Conservation (phyloP, 2,113 vertebrate species). For the Gnathonemus echidnorhynchus region DNA sequence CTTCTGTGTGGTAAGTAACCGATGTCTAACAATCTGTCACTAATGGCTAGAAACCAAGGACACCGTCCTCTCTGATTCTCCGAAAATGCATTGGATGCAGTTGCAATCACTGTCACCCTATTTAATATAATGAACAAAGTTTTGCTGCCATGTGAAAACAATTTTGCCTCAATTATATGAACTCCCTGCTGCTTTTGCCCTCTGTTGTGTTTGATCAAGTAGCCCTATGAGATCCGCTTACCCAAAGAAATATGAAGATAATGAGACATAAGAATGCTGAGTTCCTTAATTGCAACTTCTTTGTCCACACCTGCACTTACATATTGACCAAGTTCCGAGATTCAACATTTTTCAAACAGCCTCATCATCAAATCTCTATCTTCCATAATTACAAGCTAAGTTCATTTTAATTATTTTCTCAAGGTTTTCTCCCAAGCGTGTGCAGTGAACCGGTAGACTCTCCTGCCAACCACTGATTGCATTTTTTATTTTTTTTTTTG, state of each 20-base stretch:
- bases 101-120: conserved; percentile 48
- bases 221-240: conserved; percentile 45
- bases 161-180: conserved; percentile 68
- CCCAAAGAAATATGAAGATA: conserved; percentile 53
- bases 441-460: background rate
- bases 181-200: conserved; percentile 62
- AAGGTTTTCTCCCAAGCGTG: background rate
- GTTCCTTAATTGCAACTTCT: conserved; percentile 50
- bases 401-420: background rate
- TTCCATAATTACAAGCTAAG: conserved; percentile 10
- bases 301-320: conserved; percentile 18
- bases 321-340: background rate
- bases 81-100: conserved; percentile 37
- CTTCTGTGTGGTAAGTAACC: background rate
- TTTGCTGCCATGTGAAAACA: conserved; percentile 61
- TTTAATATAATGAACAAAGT: conserved; percentile 56
- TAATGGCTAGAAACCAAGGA: conserved; percentile 37
- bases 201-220: conserved; percentile 51
- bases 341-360: conserved; percentile 14
- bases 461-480: background rate
- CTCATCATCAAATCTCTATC: background rate
- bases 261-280: conserved; percentile 35
- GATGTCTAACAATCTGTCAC: background rate
- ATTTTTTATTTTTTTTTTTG: background rate
- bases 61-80: conserved; percentile 42